Conservation (phyloP, 2,888 invertebrate genomes). For the Nomada ruficornis region DNA sequence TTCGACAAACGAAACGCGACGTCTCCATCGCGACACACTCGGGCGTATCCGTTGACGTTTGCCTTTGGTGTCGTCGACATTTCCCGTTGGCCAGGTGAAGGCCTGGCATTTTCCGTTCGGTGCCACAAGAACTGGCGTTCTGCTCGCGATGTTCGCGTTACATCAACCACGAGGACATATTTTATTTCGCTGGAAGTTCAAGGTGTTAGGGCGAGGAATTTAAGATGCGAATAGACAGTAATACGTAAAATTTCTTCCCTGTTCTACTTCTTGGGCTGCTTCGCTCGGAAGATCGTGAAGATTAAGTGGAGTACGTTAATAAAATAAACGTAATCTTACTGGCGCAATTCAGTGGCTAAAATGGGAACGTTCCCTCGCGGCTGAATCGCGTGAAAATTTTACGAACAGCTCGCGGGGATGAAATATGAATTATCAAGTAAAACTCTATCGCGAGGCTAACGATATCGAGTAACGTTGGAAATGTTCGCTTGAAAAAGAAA, state of each 20-base stretch:
- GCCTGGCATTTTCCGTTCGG: conserved; percentile 62
- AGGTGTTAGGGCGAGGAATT: not conserved
- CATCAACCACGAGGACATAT: conserved; percentile 19
- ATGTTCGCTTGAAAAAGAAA: conserved; percentile 22
- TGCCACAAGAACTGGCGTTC: conserved; percentile 50
- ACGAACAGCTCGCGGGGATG: conserved; percentile 1
- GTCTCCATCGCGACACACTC: conserved; percentile 37
- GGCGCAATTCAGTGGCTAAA: not conserved
- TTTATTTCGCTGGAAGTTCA: not conserved
- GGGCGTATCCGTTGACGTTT: conserved; percentile 62
- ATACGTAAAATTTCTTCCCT: too few species aligned
- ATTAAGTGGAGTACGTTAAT: conserved; percentile 5
- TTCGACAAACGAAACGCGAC: conserved; percentile 64
- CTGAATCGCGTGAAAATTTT: conserved; percentile 17
- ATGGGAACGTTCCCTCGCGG: not conserved
- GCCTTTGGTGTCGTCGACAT: conserved; percentile 72
- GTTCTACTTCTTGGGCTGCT: not conserved
- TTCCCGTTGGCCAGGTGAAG: conserved; percentile 68
- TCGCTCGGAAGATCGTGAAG: not conserved
- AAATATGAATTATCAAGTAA: not conserved
- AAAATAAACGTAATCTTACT: not conserved
- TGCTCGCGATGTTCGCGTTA: conserved; percentile 44
- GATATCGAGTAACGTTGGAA: conserved; percentile 27
- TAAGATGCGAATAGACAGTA: too few species aligned
- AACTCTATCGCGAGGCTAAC: not conserved